Evolutionary conservation across 2,888 invertebrate species (phyloP).

Genomic region (Julus scanicus): DNA sequence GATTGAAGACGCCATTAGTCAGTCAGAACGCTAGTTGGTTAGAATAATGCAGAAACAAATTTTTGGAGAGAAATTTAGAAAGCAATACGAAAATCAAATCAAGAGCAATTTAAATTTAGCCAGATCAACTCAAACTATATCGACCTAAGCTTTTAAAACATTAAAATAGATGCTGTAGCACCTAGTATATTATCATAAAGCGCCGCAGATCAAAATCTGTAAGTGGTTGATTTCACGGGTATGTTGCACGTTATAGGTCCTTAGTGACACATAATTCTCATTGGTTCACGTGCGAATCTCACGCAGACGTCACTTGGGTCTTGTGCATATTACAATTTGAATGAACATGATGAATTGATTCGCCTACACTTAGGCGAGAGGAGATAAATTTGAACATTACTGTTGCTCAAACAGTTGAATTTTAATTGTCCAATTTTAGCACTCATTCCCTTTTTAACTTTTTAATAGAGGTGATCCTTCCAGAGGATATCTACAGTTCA

Average conservation of each 20-base stretch:
- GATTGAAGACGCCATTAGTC: not conserved
- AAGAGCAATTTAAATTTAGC: not conserved
- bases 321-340: too few species aligned
- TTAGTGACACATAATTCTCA: not conserved
- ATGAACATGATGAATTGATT: too few species aligned
- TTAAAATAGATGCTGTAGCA: not conserved
- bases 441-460: not conserved
- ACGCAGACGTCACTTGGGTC: too few species aligned
- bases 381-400: not conserved
- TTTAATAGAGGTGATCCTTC: not conserved
- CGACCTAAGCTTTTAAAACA: not conserved
- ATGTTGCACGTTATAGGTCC: too few species aligned
- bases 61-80: not conserved
- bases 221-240: not conserved
- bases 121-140: not conserved
- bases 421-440: not conserved
- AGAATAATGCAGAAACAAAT: not conserved
- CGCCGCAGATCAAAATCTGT: not conserved
- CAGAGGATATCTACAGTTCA: not conserved
- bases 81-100: not conserved
- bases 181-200: not conserved
- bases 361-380: too few species aligned
- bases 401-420: not conserved
- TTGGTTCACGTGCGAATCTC: not conserved
- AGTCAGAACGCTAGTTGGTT: not conserved